These are phyloP conservation scores for Aotus griseimembra DNA, from an alignment of 2,797 vertebrate species.

Conservation along the genomic window DNA sequence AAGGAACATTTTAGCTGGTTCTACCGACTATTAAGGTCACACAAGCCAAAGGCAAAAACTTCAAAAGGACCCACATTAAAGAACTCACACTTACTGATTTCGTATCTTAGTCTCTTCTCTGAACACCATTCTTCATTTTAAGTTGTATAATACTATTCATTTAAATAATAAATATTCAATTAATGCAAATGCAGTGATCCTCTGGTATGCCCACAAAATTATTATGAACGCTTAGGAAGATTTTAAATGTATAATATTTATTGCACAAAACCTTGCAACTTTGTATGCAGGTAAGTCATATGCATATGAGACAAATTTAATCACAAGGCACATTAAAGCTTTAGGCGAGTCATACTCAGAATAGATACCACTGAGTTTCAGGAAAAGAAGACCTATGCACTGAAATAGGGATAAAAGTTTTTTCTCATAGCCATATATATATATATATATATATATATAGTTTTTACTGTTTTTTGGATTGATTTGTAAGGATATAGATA, in stretches of 20 bases:
- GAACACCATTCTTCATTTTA: not conserved
- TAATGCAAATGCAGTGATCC: not conserved
- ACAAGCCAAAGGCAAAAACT: not conserved
- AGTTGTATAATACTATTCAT: not conserved
- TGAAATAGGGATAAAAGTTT: not conserved
- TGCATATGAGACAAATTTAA: not conserved
- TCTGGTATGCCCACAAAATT: not conserved
- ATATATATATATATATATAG: not conserved
- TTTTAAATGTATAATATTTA: not conserved
- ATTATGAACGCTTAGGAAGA: not conserved
- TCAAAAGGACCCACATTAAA: not conserved
- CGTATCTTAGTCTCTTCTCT: not conserved
- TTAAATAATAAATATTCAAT: not conserved
- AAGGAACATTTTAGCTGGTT: not conserved
- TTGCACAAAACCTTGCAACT: not conserved
- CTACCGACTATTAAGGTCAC: not conserved
- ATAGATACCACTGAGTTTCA: not conserved
- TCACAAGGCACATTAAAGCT: not conserved
- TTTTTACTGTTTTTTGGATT: not conserved
- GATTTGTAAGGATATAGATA: not conserved
- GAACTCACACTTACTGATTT: not conserved
- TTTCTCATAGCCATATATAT: not conserved
- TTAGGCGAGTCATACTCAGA: not conserved
- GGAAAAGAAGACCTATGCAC: not conserved
- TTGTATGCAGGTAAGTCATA: not conserved